Base-by-base conservation (phyloP, 2,888 invertebrate species). In the Lampropteryx suffumata region DNA sequence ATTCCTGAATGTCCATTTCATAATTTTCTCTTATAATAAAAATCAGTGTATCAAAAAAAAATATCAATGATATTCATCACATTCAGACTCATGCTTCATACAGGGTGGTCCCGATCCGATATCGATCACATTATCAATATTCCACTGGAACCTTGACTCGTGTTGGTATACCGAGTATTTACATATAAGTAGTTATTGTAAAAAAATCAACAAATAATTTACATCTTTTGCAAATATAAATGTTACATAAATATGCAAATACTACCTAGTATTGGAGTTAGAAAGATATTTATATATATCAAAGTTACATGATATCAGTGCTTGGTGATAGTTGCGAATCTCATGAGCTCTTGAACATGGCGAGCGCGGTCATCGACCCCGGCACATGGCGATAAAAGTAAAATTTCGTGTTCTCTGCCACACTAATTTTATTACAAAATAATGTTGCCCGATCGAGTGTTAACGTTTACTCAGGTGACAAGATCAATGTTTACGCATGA, bases 341-440 rank as follows among this genome's bases (percentile, higher is more conserved):
- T 66, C 43, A 62, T 64, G 66, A 65, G 67, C 69, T 73, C 71
- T 67, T 75, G 71, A 76, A 74, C 67, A 64, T 63, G 66, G 65
- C 66, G 68, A 64, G 47, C 57, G 62, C 64, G 74, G 71, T 76
- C 71, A 62, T 57, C 65, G 75, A 78, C 74, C 75, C 55, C 61
- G 34, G 29, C 68, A 73, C 74, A 74, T 73, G 73, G 79, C 76
- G 77, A 81, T 83, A 86, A 87, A 86, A 86, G 85, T 86, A 86
- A 86, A 85, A 86, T 76, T 76, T 80, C 71, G 52, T 75, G 71
- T 75, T 76, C 73, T 76, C 65, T 65, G 69, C 73, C 13, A 26
- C 27, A 72, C 71, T 61, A 61, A 59, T 66, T 69, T 71, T 71
- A 70, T 68, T 67, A 70, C 63, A 64, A 65, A 67, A 69, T 69